A percentile compares a stretch with the other conserved stretches of the same genome.
Conservation (phyloP, 2,113 vertebrate species). For the Haplochromis vanheusdeni region DNA sequence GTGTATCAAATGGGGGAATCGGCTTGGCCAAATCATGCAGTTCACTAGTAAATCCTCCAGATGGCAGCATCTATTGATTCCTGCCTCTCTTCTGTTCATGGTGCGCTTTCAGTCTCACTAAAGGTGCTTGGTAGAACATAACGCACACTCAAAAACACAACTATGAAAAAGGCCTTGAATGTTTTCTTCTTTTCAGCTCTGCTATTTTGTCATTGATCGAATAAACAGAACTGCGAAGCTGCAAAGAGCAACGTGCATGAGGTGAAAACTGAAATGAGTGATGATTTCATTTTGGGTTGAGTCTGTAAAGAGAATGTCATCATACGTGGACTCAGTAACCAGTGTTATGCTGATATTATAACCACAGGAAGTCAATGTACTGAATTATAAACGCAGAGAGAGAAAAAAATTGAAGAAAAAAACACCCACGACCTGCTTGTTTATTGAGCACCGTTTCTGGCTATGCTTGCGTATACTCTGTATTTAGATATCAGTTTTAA, state of each 20-base stretch:
- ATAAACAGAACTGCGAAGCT: constrained; percentile 6
- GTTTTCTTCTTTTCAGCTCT: not conserved
- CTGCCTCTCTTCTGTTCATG: constrained; percentile 6
- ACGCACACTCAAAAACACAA: not conserved
- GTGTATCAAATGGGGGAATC: not conserved
- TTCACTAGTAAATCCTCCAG: constrained; percentile 21
- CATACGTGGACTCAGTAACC: not conserved
- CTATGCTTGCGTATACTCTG: constrained; percentile 34
- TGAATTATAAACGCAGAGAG: not conserved
- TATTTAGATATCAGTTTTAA: constrained; percentile 33
- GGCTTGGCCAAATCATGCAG: constrained; percentile 17
- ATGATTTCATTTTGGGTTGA: not conserved
- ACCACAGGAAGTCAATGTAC: not conserved
- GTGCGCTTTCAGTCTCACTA: not conserved
- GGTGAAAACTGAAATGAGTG: not conserved
- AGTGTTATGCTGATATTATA: not conserved
- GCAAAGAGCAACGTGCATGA: constrained; percentile 21
- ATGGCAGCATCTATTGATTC: constrained; percentile 10
- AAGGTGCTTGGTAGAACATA: constrained; percentile 32
- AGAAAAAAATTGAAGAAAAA: not conserved
- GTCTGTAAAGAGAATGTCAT: not conserved
- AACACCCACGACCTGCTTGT: not conserved
- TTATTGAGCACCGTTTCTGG: constrained; percentile 13
- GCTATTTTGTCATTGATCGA: not conserved
- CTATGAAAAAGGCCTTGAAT: constrained; percentile 32